A percentile compares a stretch with the other conserved stretches of the same genome.
These are phyloP conservation scores for Dendrocincla tyrannina DNA, from an alignment of 2,797 vertebrate species.

Conservation along the genomic window DNA sequence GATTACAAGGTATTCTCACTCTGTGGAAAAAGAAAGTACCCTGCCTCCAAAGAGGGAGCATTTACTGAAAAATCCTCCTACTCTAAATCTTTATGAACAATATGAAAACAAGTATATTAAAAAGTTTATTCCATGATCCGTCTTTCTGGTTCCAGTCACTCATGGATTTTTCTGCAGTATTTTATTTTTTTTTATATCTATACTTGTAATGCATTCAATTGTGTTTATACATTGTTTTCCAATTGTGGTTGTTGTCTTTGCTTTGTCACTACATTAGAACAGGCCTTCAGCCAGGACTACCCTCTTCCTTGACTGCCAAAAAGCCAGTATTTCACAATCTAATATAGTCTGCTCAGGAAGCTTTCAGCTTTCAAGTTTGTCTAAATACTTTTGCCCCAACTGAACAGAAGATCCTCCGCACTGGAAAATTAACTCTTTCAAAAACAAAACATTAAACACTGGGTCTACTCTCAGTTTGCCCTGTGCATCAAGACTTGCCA, in stretches of 20 bases:
- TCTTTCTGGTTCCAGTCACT: not conserved
- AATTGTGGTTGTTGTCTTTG: not conserved
- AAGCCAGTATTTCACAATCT: not conserved
- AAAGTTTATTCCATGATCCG: not conserved
- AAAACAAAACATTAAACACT: not conserved
- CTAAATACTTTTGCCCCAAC: not conserved
- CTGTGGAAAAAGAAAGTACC: not conserved
- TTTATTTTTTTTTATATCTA: not conserved
- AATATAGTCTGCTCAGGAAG: not conserved
- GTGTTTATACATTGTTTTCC: not conserved
- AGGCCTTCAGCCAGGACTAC: not conserved
- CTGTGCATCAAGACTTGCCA: not conserved
- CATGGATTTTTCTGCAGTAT: not conserved
- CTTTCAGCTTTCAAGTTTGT: not conserved
- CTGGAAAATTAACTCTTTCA: not conserved
- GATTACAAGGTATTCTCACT: not conserved
- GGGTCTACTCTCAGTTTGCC: not conserved
- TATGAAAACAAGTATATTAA: not conserved
- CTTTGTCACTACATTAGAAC: not conserved
- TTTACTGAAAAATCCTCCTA: not conserved
- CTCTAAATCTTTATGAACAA: not conserved
- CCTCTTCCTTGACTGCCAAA: not conserved
- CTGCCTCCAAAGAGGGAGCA: not conserved
- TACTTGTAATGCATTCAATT: not conserved
- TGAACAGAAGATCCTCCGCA: not conserved